A percentile compares a stretch with the other conserved stretches of the same genome.
Conservation (phyloP, 2,797 vertebrate species). For the Crax fasciolata region DNA sequence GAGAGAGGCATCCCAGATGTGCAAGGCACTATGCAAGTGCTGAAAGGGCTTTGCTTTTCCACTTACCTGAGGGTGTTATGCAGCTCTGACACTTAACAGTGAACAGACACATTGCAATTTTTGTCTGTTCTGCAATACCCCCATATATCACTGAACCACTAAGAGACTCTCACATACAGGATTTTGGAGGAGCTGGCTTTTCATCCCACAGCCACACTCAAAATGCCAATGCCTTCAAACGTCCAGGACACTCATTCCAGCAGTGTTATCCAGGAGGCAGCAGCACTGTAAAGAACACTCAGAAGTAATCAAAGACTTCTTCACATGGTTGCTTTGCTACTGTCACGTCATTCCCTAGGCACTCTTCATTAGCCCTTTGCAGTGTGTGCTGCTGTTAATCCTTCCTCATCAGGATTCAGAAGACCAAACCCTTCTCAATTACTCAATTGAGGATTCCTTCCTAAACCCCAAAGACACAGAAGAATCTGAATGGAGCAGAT, state of each 20-base stretch:
- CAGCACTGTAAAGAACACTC: not conserved
- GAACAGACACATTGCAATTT: not conserved
- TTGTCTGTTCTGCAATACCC: not conserved
- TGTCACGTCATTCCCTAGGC: not conserved
- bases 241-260: not conserved
- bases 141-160: not conserved
- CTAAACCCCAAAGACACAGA: fast-evolving
- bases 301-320: not conserved
- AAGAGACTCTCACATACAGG: fast-evolving
- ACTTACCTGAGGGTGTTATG: not conserved
- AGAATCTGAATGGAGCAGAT: not conserved
- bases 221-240: not conserved
- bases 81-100: fast-evolving
- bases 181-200: not conserved
- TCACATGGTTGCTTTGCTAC: not conserved
- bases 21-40: not conserved
- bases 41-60: not conserved
- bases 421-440: not conserved
- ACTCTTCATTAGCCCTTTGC: not conserved
- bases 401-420: not conserved
- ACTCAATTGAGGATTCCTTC: not conserved
- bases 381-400: not conserved
- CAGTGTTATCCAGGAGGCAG: fast-evolving
- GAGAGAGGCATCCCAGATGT: not conserved
- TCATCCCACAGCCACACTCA: not conserved